Evolutionary conservation across 2,888 invertebrate species (phyloP).

Genomic region (Drosophila cyrtoloma): DNA sequence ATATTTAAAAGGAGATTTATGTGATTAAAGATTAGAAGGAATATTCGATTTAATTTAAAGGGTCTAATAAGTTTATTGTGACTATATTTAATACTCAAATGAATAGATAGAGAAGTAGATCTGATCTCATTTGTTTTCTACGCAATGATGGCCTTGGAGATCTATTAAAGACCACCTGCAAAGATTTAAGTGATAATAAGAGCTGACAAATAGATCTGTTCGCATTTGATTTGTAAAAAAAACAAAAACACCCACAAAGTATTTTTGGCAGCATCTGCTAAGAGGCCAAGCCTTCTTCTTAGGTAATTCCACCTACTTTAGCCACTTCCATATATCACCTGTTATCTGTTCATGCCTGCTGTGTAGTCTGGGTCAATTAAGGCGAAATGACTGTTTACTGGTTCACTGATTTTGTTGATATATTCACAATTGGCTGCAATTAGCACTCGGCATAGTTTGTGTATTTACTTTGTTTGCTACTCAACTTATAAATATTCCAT

Average conservation of each 20-base stretch:
- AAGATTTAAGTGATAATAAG: neutral
- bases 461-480: conserved; percentile 14
- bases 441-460: conserved; percentile 21
- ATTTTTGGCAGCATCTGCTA: neutral
- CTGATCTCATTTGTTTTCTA: neutral
- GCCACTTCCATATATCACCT: neutral
- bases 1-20: too few relatives aligned
- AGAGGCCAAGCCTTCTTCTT: neutral
- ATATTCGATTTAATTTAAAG: neutral
- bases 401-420: conserved; percentile 20
- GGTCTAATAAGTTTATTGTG: neutral
- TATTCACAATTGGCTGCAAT: conserved; percentile 12
- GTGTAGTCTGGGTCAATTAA: conserved; percentile 25
- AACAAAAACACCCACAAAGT: neutral
- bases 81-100: neutral
- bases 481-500: conserved; percentile 70
- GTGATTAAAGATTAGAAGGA: neutral
- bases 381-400: conserved; percentile 11
- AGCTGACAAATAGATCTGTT: neutral
- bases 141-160: neutral
- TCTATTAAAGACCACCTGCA: neutral
- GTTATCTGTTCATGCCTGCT: neutral
- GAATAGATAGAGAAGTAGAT: neutral
- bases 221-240: neutral
- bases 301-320: neutral